phyloP scores from a whole-genome alignment of 2,113 vertebrate species.

The Triplophysa tibetana region DNA sequence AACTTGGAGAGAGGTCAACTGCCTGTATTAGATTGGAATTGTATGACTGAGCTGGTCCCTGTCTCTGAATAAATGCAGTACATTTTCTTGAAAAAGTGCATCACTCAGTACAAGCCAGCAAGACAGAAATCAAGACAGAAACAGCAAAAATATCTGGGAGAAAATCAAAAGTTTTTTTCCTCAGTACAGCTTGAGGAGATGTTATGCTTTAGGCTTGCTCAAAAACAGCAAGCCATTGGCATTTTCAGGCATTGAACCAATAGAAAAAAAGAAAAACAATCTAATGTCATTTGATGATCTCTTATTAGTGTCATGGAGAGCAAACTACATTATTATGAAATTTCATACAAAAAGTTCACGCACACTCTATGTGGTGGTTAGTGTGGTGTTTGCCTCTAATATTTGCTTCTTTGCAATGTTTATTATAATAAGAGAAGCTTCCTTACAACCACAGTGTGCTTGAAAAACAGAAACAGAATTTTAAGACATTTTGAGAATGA shows the following conservation, averaged over 20 bases:
- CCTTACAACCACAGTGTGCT: background rate
- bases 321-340: background rate
- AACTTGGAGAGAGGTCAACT: slow-evolving; percentile 16
- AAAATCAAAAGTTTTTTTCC: slow-evolving; percentile 5
- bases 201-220: slow-evolving; percentile 1
- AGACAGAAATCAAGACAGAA: background rate
- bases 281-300: background rate
- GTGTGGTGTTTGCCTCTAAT: background rate
- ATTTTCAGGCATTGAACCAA: slow-evolving; percentile 8
- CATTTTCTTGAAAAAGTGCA: slow-evolving; percentile 17
- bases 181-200: background rate
- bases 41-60: slow-evolving; percentile 1
- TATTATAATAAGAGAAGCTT: background rate
- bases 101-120: background rate
- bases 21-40: background rate
- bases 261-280: background rate
- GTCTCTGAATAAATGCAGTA: slow-evolving; percentile 14
- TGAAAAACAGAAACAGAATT: background rate
- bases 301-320: background rate
- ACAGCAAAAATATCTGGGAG: background rate
- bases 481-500: background rate
- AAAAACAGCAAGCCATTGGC: background rate
- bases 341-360: background rate
- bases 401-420: background rate
- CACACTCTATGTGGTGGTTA: background rate